Evolutionary conservation across 2,797 vertebrate species (phyloP).

Genomic region (Phalloptychus januarius): DNA sequence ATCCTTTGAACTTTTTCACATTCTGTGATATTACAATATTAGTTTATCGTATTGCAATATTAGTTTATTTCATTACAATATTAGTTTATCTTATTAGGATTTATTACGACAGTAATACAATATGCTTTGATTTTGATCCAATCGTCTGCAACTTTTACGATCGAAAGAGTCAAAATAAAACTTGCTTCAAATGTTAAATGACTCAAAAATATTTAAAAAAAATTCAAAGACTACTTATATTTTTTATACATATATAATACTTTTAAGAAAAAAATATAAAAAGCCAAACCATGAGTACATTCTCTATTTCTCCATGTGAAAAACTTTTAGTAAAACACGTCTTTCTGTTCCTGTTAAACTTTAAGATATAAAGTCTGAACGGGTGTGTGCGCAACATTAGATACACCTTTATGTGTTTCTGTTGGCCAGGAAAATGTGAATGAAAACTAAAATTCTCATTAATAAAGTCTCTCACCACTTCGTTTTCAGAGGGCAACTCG

Average conservation of each 20-base stretch:
- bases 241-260: not conserved
- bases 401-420: not conserved
- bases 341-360: not conserved
- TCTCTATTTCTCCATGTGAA: not conserved
- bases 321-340: not conserved
- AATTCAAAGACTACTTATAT: not conserved
- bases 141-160: not conserved
- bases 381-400: not conserved
- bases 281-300: not conserved
- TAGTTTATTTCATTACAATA: no score
- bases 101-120: not conserved
- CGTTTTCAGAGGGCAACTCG: slow-evolving; percentile 96
- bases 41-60: no score
- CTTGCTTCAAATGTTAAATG: not conserved
- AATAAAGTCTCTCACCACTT: slow-evolving; percentile 87
- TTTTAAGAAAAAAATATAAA: not conserved
- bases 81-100: no score
- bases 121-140: not conserved
- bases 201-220: no score
- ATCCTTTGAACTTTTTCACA: not conserved
- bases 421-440: not conserved
- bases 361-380: not conserved
- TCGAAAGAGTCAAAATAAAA: not conserved
- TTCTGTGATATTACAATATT: not conserved
- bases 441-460: not conserved